Evolutionary conservation across 2,113 vertebrate species (phyloP).

Genomic region (Rhinoptilus africanus): DNA sequence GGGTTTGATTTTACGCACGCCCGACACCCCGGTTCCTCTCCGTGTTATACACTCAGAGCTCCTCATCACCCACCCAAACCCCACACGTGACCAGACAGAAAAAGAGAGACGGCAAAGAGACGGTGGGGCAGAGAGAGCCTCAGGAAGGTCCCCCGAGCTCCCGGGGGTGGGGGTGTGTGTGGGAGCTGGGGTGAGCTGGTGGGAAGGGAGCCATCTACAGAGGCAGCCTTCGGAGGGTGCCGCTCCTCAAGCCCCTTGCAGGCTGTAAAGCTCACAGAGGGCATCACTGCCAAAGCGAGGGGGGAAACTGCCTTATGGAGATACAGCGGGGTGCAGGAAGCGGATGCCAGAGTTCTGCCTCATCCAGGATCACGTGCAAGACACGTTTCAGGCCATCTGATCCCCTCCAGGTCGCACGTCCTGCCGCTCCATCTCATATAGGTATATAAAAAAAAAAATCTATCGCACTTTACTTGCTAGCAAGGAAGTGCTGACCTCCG

Average conservation of each 20-base stretch:
- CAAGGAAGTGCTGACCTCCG: not conserved
- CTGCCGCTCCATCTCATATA: not conserved
- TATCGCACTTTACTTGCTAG: not conserved
- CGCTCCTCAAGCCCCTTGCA: not conserved
- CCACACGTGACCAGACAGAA: rapidly evolving
- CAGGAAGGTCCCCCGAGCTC: not conserved
- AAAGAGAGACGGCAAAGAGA: not conserved
- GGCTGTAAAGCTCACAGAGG: not conserved
- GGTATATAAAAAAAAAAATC: too few species aligned
- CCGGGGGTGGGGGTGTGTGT: rapidly evolving
- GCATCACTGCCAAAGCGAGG: not conserved
- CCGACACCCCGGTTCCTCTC: not conserved
- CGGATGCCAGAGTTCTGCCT: not conserved
- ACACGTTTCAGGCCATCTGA: not conserved
- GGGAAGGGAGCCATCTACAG: not conserved
- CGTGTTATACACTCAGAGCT: not conserved
- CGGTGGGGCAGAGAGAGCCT: rapidly evolving
- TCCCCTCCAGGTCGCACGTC: not conserved
- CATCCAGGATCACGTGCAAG: not conserved
- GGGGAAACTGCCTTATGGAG: not conserved
- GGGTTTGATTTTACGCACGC: not conserved
- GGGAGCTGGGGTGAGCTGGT: not conserved
- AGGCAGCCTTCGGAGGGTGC: rapidly evolving
- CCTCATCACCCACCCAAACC: not conserved
- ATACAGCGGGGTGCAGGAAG: not conserved